A percentile compares a stretch with the other conserved stretches of the same genome.
phyloP scores from a whole-genome alignment of 2,113 vertebrate genomes.

The Blennius ocellaris region DNA sequence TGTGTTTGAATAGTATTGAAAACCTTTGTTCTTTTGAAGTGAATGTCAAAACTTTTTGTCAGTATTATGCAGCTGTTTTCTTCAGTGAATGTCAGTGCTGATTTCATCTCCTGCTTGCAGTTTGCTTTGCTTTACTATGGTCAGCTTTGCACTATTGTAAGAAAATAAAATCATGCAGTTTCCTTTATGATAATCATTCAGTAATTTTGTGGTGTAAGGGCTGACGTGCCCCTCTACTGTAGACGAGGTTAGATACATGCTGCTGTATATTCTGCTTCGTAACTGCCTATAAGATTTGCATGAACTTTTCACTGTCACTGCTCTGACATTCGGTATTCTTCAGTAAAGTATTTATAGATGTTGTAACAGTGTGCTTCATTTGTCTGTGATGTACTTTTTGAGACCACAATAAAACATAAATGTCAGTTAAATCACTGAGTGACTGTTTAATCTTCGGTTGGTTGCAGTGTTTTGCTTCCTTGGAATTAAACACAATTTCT shows the following conservation, averaged over 20 bases:
- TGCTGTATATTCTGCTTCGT: constrained; percentile 76
- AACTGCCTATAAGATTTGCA: constrained; percentile 68
- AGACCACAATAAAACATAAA: constrained; percentile 72
- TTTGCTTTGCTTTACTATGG: constrained; percentile 52
- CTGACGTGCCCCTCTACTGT: constrained; percentile 25
- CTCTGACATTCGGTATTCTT: constrained; percentile 38
- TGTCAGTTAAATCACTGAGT: constrained; percentile 24
- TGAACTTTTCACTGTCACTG: constrained; percentile 58
- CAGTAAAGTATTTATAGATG: constrained; percentile 47
- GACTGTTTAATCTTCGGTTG: background rate
- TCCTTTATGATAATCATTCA: constrained; percentile 41
- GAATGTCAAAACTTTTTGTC: constrained; percentile 60
- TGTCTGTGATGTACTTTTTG: constrained; percentile 76
- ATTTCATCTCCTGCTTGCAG: constrained; percentile 42
- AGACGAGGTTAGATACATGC: constrained; percentile 59
- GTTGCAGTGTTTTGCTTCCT: background rate
- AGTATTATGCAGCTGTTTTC: constrained; percentile 55
- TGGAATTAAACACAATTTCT: too few species aligned
- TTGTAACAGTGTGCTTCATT: constrained; percentile 64
- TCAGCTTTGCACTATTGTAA: constrained; percentile 63
- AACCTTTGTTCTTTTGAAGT: constrained; percentile 52
- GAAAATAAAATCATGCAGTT: constrained; percentile 25
- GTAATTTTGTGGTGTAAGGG: constrained; percentile 45
- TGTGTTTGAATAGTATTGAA: constrained; percentile 53
- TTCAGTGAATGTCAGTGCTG: constrained; percentile 56